A percentile compares a stretch with the other conserved stretches of the same genome.
Evolutionary conservation across 2,888 invertebrate genomes (phyloP).

Genomic region (Dryomyza anilis): DNA sequence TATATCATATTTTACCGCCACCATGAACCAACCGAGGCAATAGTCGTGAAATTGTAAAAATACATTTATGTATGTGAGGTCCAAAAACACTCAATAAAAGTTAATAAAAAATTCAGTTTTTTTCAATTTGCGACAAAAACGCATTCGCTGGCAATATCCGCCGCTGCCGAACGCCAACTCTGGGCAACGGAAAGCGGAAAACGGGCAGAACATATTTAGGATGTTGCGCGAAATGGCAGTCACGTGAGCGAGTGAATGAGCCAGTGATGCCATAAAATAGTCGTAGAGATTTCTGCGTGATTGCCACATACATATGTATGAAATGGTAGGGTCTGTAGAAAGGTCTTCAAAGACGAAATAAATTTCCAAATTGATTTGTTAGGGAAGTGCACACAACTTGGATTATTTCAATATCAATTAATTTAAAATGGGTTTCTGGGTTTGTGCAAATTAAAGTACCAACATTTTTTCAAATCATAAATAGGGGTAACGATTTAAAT

Average conservation of each 20-base stretch:
- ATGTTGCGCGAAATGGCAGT: background rate
- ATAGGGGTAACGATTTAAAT: too few species aligned
- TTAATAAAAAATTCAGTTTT: background rate
- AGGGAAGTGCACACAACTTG: too few species aligned
- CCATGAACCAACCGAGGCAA: background rate
- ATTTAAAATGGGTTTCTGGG: too few species aligned
- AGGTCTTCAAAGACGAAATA: background rate
- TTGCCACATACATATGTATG: background rate
- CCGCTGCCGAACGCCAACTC: background rate
- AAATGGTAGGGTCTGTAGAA: background rate
- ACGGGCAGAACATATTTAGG: background rate
- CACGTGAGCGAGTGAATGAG: constrained; percentile 12
- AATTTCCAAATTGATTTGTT: too few species aligned
- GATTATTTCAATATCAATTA: too few species aligned
- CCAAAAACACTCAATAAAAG: constrained; percentile 1
- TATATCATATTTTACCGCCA: background rate
- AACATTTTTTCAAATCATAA: too few species aligned
- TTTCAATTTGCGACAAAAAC: constrained; percentile 4
- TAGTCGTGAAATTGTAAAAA: background rate
- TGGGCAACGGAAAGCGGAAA: background rate
- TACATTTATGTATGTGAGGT: background rate
- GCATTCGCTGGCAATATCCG: background rate
- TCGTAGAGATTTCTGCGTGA: background rate
- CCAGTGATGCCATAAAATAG: background rate
- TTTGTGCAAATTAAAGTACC: too few species aligned